Base-by-base conservation (phyloP, 2,797 vertebrate species). In the Esox masquinongy region DNA sequence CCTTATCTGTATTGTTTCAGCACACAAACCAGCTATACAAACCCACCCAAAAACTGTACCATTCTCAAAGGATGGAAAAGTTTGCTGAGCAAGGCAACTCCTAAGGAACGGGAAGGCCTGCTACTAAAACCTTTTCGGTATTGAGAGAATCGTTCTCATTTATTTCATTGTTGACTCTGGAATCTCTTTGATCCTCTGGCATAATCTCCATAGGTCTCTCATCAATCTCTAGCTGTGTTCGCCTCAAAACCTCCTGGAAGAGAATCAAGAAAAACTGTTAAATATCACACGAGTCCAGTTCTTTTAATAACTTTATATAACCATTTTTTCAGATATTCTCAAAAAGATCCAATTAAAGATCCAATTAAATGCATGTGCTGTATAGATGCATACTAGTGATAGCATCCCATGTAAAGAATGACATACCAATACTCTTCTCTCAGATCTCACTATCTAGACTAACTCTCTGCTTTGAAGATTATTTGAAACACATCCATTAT, bases 21-120 rank as follows among this genome's bases (percentile, higher is more conserved):
- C 39, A 26, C 47, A 14, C 24, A 29, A 15, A 7, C 64, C 19
- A 16, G 72, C 64, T 69, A 17, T 24, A 34, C 11, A 47, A 36
- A 53, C 63, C 72, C 12, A 22, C n/a, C 24, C 26, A 26, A 49
- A 50, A 64, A 50, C 68, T 56, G 17, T 79, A 31, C 70, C 73
- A 66, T 80, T 78, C 80, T 80, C 74, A 66, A 63, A 68, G 43
- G 66, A 68, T 34, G 12, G 72, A 63, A 70, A 76, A 22, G 68
- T 73, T 77, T 50, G 61, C 72, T 71, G 75, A 75, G 72, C 79
- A 83, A 84, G 83, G 81, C 84, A 75, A 75, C 77, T 39, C 67
- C 64, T 75, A 75, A 71, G 36, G 67, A 78, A 85, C 76, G 64
- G 63, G 66, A 78, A 59, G 2, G 74, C 49, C 26, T 61, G 70